Percentiles rank a stretch among this genome's conserved stretches.
phyloP scores from a whole-genome alignment of 2,113 vertebrate genomes.

The Gasterosteus nipponicus region DNA sequence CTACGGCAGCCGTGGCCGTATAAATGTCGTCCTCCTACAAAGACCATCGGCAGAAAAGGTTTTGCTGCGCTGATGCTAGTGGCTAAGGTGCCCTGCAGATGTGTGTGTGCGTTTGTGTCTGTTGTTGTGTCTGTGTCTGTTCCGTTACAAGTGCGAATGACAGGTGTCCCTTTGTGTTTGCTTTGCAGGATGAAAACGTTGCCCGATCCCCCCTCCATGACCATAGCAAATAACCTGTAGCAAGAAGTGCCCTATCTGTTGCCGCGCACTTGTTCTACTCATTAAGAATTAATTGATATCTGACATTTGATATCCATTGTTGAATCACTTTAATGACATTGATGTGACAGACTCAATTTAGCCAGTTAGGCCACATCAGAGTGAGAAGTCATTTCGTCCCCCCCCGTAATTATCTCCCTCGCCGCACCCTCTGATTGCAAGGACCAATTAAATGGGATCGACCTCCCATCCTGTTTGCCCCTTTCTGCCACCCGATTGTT shows the following conservation, averaged over 20 bases:
- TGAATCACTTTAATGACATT: constrained; percentile 63
- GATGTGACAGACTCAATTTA: constrained; percentile 72
- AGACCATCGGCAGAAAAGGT: constrained; percentile 7
- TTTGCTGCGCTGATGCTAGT: constrained; percentile 16
- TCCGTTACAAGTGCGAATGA: constrained; percentile 63
- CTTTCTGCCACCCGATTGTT: constrained; percentile 58
- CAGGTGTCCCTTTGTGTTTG: constrained; percentile 68
- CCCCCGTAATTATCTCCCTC: constrained; percentile 65
- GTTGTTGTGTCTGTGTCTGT: background rate
- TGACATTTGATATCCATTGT: constrained; percentile 69
- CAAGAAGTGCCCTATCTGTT: constrained; percentile 36
- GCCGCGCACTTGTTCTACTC: constrained; percentile 35
- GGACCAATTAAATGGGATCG: constrained; percentile 72
- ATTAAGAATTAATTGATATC: constrained; percentile 70
- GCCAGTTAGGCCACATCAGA: constrained; percentile 61
- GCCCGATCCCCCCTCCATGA: constrained; percentile 39
- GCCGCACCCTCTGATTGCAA: constrained; percentile 61
- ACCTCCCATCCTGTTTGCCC: constrained; percentile 59
- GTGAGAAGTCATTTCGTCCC: constrained; percentile 60
- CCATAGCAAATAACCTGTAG: constrained; percentile 19
- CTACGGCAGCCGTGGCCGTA: constrained; percentile 17
- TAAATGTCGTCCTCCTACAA: constrained; percentile 13
- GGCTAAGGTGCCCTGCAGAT: constrained; percentile 34
- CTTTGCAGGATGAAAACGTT: constrained; percentile 35
- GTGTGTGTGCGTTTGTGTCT: constrained; percentile 18